phyloP scores from a whole-genome alignment of 2,113 vertebrate genomes.

The Phyllopteryx taeniolatus region DNA sequence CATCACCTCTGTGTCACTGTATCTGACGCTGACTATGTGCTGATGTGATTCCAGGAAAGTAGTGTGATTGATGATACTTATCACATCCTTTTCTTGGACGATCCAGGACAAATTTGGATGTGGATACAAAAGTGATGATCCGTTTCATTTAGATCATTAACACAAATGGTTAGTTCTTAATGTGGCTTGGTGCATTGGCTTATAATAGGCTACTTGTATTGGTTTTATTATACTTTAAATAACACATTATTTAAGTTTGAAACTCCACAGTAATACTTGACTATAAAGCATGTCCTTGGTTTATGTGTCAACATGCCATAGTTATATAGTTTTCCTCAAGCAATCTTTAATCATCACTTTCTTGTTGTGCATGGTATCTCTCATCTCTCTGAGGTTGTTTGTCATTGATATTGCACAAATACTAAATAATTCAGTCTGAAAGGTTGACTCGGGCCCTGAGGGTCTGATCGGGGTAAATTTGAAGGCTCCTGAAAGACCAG shows the following conservation, averaged over 20 bases:
- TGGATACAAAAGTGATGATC: constrained; percentile 22
- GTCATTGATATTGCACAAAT: background rate
- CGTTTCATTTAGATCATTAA: constrained; percentile 17
- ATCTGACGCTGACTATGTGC: constrained; percentile 40
- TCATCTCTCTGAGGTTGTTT: background rate
- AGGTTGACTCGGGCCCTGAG: too few relatives aligned
- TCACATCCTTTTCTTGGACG: constrained; percentile 29
- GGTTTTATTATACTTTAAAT: too few relatives aligned
- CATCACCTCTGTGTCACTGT: constrained; percentile 13
- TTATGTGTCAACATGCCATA: background rate
- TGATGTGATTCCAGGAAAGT: constrained; percentile 39
- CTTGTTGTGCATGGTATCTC: background rate
- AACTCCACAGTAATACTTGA: background rate
- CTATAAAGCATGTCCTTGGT: background rate
- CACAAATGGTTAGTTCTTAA: background rate
- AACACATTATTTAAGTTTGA: too few relatives aligned
- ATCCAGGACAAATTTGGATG: constrained; percentile 39
- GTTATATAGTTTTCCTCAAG: background rate
- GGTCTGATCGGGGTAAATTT: too few relatives aligned
- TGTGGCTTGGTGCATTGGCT: background rate
- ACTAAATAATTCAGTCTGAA: too few relatives aligned
- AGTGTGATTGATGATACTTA: constrained; percentile 31
- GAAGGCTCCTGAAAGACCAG: too few relatives aligned
- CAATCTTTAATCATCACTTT: background rate
- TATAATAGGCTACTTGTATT: background rate